These are phyloP conservation scores for Babylonia areolata DNA, from an alignment of 1,140 invertebrate species.

Conservation along the genomic window DNA sequence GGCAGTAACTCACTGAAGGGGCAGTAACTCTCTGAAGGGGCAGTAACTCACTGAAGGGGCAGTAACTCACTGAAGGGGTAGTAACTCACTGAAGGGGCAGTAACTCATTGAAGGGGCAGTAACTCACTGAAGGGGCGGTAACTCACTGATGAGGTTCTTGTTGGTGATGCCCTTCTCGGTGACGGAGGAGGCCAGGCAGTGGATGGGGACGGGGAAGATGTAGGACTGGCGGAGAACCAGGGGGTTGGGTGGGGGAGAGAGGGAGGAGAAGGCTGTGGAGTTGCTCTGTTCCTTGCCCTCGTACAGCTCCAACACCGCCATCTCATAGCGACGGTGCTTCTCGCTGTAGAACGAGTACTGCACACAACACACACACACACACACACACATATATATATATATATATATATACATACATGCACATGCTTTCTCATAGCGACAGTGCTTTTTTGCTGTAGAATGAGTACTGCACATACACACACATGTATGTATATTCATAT, in stretches of 20 bases:
- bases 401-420: no score
- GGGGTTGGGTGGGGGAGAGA: slow-evolving; percentile 78
- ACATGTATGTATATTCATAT: no score
- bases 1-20: no score
- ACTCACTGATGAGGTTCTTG: slow-evolving; percentile 91
- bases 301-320: slow-evolving; percentile 94
- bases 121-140: no score
- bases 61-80: no score
- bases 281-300: slow-evolving; percentile 93
- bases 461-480: neutral
- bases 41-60: no score
- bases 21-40: no score
- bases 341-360: slow-evolving; percentile 82
- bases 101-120: no score
- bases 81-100: no score
- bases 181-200: slow-evolving; percentile 80
- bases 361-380: neutral
- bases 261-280: slow-evolving; percentile 88
- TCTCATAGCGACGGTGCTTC: slow-evolving; percentile 92
- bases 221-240: slow-evolving; percentile 29
- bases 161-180: slow-evolving; percentile 93
- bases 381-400: neutral
- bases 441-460: neutral
- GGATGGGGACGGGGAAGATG: slow-evolving; percentile 81
- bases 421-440: neutral